Conservation (phyloP, 2,888 invertebrate genomes). For the Euzetes globulus region DNA sequence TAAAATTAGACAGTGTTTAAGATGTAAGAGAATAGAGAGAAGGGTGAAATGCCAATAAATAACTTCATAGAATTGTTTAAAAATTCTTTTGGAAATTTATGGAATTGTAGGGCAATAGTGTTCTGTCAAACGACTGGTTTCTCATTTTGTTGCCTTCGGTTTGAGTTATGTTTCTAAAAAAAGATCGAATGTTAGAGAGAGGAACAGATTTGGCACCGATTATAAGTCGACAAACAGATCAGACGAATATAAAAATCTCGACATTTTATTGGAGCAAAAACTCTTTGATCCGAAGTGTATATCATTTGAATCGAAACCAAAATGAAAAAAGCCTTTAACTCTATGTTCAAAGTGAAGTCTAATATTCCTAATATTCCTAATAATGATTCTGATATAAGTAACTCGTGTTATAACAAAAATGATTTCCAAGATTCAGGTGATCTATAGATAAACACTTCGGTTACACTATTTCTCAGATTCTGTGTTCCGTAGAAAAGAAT, state of each 20-base stretch:
- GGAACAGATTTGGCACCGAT: constrained; percentile 4
- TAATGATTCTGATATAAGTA: neutral
- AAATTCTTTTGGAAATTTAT: too few relatives aligned
- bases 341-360: constrained; percentile 18
- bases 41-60: too few relatives aligned
- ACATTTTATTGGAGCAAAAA: constrained; percentile 24
- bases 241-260: neutral
- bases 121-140: too few relatives aligned
- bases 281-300: neutral
- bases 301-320: neutral
- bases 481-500: too few relatives aligned
- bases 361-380: neutral
- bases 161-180: neutral
- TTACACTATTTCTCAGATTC: neutral
- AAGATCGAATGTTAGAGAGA: neutral
- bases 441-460: neutral
- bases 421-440: constrained; percentile 3
- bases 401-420: neutral
- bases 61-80: too few relatives aligned
- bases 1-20: too few relatives aligned
- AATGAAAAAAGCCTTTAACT: constrained; percentile 33
- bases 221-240: constrained; percentile 6
- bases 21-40: too few relatives aligned
- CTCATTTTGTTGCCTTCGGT: too few relatives aligned
- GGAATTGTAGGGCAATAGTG: too few relatives aligned